Evolutionary conservation across 2,888 invertebrate genomes (phyloP), one percentile per base, ranked within the genome.

Genomic region (Eristalinus sepulchralis): DNA sequence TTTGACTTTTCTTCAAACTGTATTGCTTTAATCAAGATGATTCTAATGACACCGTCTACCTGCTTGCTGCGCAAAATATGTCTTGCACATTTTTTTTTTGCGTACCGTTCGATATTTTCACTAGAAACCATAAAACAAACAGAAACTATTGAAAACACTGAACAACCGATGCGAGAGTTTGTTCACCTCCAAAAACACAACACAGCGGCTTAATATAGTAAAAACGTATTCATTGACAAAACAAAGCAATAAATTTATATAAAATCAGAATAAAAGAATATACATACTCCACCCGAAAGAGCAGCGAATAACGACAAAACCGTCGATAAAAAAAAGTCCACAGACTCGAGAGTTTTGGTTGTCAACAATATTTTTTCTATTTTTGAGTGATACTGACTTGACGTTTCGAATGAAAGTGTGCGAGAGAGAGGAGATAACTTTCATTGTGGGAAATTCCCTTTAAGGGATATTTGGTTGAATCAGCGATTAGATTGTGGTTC

Each of bases 271-370:
- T 66, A 47, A 72, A 55, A 76, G 10, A 36, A 76, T 66, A 71
- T 85, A 82, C 85, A 20, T 78, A 82, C 85, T 82, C 77, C 70
- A 64, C 77, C 82, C 85, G 77, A 77, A 59, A 57, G 66, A 76
- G 62, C 60, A 72, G 36, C 77, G 71, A 36, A 57, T 68, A 67
- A 66, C 70, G 47, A 47, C 47, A 47, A 47, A 53, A 13, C 57
- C 55, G 78, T 31, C 17, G 24, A 62, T 33, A 63, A 71, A 27
- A n/a, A 33, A 73, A 67, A 81, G 60, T 66, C 59, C 60, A 27
- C 27, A 27, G 57, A 47, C 72, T 66, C 6, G 20, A 34, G 20
- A 34, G 59, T 75, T 66, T 60, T 27, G 80, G 71, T 64, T 77
- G 85, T 82, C 85, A 85, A 85, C 67, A 82, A 84, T 39, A 66